These are phyloP conservation scores for Empidonax alnorum DNA, from an alignment of 2,113 vertebrate species.

Conservation along the genomic window DNA sequence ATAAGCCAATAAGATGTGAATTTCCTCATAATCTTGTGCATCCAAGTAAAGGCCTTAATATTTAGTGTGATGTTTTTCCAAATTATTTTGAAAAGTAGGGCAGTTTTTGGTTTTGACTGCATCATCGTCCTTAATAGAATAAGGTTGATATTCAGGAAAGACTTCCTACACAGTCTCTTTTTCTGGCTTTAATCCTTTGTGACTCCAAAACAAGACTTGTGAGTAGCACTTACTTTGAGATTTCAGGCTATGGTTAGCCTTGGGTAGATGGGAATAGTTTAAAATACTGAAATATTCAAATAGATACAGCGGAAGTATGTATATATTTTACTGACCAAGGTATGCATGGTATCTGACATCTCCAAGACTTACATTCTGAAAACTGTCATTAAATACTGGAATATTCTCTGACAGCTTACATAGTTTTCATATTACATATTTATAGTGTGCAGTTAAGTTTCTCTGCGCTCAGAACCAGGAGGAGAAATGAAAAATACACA, in stretches of 20 bases:
- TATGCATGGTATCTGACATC: constrained; percentile 16
- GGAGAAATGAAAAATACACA: constrained; percentile 40
- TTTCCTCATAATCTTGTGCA: not conserved
- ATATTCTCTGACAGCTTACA: constrained; percentile 46
- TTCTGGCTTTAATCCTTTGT: constrained; percentile 2
- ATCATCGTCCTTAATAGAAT: not conserved
- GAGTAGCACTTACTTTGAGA: not conserved
- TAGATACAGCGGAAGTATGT: not conserved
- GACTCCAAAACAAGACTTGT: not conserved
- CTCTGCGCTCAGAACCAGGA: constrained; percentile 12
- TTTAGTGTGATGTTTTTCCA: not conserved
- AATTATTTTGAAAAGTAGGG: not conserved
- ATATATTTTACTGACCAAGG: not conserved
- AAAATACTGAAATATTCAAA: constrained; percentile 58
- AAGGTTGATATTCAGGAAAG: not conserved
- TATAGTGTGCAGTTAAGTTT: constrained; percentile 41
- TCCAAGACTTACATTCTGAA: constrained; percentile 42
- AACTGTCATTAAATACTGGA: constrained; percentile 49
- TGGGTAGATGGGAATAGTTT: not conserved
- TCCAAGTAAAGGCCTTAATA: not conserved
- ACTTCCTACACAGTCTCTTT: not conserved
- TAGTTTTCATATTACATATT: constrained; percentile 55
- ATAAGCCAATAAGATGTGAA: not conserved
- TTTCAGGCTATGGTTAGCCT: constrained; percentile 2
- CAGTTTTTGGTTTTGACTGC: not conserved